These are phyloP conservation scores for Vulpes ferrilata DNA, from an alignment of 2,113 vertebrate species.

Conservation along the genomic window DNA sequence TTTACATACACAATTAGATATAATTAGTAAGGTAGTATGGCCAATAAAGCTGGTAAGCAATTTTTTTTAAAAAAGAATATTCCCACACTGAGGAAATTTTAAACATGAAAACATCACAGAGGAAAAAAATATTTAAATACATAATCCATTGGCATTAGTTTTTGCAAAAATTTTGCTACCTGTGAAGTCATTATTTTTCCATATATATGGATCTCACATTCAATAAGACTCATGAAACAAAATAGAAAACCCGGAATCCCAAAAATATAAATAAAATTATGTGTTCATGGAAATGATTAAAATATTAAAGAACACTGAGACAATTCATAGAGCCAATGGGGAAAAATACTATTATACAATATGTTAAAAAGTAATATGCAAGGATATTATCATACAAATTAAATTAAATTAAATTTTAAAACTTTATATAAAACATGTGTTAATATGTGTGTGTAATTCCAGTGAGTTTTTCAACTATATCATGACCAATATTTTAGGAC, in stretches of 20 bases:
- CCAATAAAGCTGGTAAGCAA: not conserved
- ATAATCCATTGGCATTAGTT: not conserved
- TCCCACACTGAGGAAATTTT: not conserved
- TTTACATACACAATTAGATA: not conserved
- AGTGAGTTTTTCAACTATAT: not conserved
- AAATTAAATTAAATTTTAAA: not conserved
- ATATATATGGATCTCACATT: not conserved
- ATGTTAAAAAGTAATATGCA: not conserved
- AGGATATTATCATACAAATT: not conserved
- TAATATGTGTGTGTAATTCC: not conserved
- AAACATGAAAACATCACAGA: not conserved
- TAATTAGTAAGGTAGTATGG: not conserved
- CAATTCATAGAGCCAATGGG: not conserved
- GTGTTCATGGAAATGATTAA: not conserved
- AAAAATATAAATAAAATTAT: not conserved
- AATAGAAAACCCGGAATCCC: not conserved
- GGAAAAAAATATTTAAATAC: not conserved
- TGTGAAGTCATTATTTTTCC: not conserved
- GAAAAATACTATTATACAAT: not conserved
- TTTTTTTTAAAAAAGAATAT: not conserved
- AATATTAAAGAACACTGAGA: not conserved
- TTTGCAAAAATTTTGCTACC: not conserved
- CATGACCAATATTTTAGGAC: not conserved
- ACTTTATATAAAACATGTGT: not conserved
- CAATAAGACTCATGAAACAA: not conserved